phyloP scores from a whole-genome alignment of 2,888 invertebrate genomes.

The Machimus atricapillus region DNA sequence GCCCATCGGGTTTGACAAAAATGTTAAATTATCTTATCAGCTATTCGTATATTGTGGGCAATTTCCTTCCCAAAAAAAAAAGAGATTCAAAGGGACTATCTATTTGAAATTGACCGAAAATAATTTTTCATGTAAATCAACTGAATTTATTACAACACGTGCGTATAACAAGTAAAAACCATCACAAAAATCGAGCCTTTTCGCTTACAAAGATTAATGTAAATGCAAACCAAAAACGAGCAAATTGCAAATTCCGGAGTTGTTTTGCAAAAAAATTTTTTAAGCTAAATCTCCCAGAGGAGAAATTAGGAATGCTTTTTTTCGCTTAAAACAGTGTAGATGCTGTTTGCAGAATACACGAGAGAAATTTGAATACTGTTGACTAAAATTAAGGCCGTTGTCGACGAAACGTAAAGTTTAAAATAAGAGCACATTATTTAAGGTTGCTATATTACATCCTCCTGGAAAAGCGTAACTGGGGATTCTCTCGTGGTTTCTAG shows the following conservation, averaged over 20 bases:
- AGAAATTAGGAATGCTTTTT: background rate
- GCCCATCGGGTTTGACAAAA: background rate
- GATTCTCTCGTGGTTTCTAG: background rate
- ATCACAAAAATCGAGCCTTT: background rate
- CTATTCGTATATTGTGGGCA: background rate
- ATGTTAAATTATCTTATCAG: conserved; percentile 14
- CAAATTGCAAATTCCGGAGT: background rate
- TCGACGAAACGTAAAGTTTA: background rate
- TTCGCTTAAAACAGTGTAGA: background rate
- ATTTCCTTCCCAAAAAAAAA: background rate
- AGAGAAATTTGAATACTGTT: background rate
- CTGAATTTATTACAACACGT: background rate
- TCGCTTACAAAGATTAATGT: background rate
- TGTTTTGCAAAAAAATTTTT: background rate
- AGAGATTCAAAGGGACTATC: too few relatives aligned
- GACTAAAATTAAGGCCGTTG: background rate
- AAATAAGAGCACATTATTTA: background rate
- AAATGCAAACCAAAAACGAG: background rate
- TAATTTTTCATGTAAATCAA: background rate
- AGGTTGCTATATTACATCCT: background rate
- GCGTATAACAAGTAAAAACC: background rate
- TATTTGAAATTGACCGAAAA: background rate
- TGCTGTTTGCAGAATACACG: background rate
- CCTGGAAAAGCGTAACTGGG: background rate
- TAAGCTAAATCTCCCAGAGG: background rate